Conservation (phyloP, 2,797 vertebrate genomes). For the Anas capensis region DNA sequence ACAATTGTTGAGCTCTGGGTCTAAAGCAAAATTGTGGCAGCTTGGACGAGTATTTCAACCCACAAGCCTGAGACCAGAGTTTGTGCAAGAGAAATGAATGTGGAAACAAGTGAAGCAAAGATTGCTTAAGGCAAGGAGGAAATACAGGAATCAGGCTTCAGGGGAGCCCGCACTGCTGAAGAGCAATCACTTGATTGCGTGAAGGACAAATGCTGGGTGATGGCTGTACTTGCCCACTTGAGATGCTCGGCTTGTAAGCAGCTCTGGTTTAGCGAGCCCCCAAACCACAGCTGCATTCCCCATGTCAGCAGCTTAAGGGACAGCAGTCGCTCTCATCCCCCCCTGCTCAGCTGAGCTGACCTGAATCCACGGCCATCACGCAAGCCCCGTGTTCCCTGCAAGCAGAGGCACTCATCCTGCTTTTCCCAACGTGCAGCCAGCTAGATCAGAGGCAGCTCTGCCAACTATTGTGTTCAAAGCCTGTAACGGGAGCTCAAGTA, state of each 20-base stretch:
- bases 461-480: background rate
- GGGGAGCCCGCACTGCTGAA: background rate
- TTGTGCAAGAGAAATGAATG: slow-evolving; percentile 28
- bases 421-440: background rate
- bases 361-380: fast-evolving
- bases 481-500: background rate
- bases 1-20: background rate
- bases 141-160: background rate
- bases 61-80: background rate
- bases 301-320: background rate
- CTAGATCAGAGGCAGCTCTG: background rate
- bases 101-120: slow-evolving; percentile 46
- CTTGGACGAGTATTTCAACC: slow-evolving; percentile 1
- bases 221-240: background rate
- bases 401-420: background rate
- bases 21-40: background rate
- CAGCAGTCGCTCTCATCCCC: background rate
- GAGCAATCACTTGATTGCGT: background rate
- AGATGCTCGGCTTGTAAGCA: background rate
- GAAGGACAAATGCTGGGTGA: background rate
- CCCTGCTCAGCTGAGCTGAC: background rate
- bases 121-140: background rate
- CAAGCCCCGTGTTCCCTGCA: background rate
- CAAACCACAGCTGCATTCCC: slow-evolving; percentile 20
- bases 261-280: background rate